Evolutionary conservation across 2,888 invertebrate genomes (phyloP), one percentile per base, ranked within the genome.

Genomic region (Epinotia bilunana): DNA sequence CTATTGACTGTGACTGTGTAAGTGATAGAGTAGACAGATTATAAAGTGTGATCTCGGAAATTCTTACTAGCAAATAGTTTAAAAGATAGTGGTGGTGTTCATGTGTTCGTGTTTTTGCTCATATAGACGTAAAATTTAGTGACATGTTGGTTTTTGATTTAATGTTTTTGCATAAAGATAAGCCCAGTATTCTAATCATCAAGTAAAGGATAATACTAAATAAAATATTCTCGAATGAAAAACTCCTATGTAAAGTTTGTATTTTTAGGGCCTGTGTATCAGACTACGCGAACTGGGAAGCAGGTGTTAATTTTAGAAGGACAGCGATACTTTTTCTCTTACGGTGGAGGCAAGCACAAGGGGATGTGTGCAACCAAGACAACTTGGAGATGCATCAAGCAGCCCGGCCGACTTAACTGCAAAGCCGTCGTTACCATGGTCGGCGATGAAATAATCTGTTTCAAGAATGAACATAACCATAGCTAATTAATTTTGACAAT

Each of bases 341-440:
- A 68, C 23, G 43, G 39, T 7, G 65, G 28, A 16, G 55, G 57
- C 16, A 57, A 39, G 16, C 20, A 18, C 12, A n/a, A n/a, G 23
- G 43, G n/a, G 16, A 12, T 3, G 23, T 49, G 23, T 13, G n/a
- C 28, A 4, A 58, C 18, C 12, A 68, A 20, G 33, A 58, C 68
- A 4, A 68, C 68, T 3, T 68, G 68, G 68, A 39, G 68, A 9
- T 68, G 68, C 43, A 68, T 68, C 68, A 68, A 68, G 43, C 68
- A 68, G 43, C 43, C 68, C 16, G 1, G 57, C 20, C 55, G 57
- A 23, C 18, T 49, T 18, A 67, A 58, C 39, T 68, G 68, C n/a
- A 68, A 57, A 23, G 68, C 58, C 12, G 16, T 68, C 23, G 20
- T 68, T 16, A 43, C 39, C 7, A 68, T 43, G 68, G 20, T 68